Evolutionary conservation across 2,888 invertebrate genomes (phyloP).

Genomic region (Mimachlamys varia): DNA sequence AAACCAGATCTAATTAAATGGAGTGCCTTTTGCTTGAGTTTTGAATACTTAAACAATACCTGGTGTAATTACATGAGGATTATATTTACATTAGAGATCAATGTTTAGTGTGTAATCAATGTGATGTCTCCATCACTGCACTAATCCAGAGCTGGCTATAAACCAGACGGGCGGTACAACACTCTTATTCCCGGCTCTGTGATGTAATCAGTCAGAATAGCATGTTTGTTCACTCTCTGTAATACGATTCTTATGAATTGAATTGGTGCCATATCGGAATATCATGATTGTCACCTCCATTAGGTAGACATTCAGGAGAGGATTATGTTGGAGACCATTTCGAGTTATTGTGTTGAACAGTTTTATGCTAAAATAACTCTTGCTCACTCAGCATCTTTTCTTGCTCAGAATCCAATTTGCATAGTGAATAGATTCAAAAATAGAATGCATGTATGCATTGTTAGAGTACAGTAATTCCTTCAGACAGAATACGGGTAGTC

Average conservation of each 20-base stretch:
- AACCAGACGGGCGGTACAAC: background rate
- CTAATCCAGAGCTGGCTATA: background rate
- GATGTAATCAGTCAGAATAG: background rate
- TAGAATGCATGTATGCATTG: background rate
- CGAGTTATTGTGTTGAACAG: background rate
- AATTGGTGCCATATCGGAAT: background rate
- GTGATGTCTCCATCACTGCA: background rate
- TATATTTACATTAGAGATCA: background rate
- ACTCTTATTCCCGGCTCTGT: slow-evolving; percentile 12
- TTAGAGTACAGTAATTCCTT: background rate
- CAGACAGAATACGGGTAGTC: background rate
- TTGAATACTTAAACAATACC: background rate
- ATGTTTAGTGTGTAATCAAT: background rate
- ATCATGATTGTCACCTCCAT: slow-evolving; percentile 21
- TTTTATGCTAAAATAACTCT: background rate
- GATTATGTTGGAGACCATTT: background rate
- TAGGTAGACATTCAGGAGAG: background rate
- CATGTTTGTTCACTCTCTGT: background rate
- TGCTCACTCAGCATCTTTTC: background rate
- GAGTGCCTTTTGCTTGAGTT: background rate
- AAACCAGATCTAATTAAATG: background rate
- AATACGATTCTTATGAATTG: background rate
- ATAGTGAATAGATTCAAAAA: background rate
- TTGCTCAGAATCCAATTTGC: background rate
- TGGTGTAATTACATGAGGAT: background rate